phyloP scores from a whole-genome alignment of 2,113 vertebrate genomes.

The Solenodon paradoxus region DNA sequence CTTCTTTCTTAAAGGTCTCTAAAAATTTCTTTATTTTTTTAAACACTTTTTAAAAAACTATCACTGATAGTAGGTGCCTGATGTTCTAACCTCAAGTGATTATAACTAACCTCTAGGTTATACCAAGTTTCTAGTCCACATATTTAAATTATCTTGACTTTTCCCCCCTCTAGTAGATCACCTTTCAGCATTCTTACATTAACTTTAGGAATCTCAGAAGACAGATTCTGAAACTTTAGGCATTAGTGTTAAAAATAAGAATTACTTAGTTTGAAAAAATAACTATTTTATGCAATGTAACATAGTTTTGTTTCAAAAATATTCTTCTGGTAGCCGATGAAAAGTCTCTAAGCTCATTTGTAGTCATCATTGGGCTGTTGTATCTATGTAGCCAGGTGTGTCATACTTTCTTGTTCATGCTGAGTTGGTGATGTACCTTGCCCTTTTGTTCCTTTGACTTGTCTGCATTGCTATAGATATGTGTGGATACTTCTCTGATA shows the following conservation, averaged over 20 bases:
- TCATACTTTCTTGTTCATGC: neutral
- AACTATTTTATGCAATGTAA: neutral
- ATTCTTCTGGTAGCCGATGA: constrained; percentile 37
- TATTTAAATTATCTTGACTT: neutral
- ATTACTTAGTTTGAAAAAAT: constrained; percentile 15
- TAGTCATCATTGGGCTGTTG: constrained; percentile 12
- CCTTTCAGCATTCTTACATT: neutral
- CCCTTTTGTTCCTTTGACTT: constrained; percentile 50
- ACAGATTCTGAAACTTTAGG: neutral
- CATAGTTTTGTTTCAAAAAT: constrained; percentile 20
- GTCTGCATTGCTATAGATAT: constrained; percentile 17
- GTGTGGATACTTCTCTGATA: constrained; percentile 31
- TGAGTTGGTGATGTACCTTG: constrained; percentile 67
- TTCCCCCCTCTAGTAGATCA: neutral
- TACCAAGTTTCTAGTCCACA: neutral
- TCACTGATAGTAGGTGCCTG: neutral
- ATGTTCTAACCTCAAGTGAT: neutral
- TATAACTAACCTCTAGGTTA: too few relatives aligned
- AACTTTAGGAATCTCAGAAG: neutral
- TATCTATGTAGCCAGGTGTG: neutral
- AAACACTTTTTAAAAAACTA: too few relatives aligned
- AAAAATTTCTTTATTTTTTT: neutral
- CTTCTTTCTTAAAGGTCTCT: neutral
- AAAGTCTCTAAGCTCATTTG: constrained; percentile 12
- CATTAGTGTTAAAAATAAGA: constrained; percentile 11